Base-by-base conservation (phyloP, 1,140 invertebrate species). In the Lasaia peninsularis region DNA sequence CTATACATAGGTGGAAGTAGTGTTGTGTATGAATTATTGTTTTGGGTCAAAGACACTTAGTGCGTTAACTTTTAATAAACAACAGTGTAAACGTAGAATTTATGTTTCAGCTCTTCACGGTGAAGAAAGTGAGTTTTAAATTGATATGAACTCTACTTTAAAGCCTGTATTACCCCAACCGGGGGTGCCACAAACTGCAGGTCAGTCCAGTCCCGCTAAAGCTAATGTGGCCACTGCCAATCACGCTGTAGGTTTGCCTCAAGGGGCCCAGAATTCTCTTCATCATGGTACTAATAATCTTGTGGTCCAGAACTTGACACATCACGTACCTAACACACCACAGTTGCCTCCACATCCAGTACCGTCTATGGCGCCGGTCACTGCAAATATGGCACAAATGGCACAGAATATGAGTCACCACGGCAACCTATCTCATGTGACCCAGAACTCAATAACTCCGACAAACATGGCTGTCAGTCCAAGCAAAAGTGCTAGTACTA, bases 71-170 rank as follows among this genome's bases (percentile, higher is more conserved):
- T 73, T 72, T 49, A 68, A 70, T 66, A 73, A 48, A 74, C 71
- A 78, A 79, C 71, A 73, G 63, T 67, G 62, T 83, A 75, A 83
- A 67, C 55, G 67, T 60, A 61, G 52, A 73, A 60, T 80, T 80
- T 80, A 70, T 84, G 71, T 86, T 85, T 76, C 83, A 82, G 79
- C 68, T 80, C 62, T 64, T 66, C 62, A 58, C 67, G 62, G 62
- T 61, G 65, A 67, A 66, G 60, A 59, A 44, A 65, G 56, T 67
- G 62, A 63, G 57, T 62, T 68, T 67, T 71, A 70, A 71, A 69
- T 67, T 78, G 73, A 81, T 70, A 91, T 91, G 90, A 91, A 90
- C 86, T 90, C 90, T 76, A 86, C 89, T 73, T 73, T 91, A 78
- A 91, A 91, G 79, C 90, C 90, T 67, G 89, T 86, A 64, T 68